Conservation (phyloP, 2,113 vertebrate species). For the Seriola quinqueradiata region DNA sequence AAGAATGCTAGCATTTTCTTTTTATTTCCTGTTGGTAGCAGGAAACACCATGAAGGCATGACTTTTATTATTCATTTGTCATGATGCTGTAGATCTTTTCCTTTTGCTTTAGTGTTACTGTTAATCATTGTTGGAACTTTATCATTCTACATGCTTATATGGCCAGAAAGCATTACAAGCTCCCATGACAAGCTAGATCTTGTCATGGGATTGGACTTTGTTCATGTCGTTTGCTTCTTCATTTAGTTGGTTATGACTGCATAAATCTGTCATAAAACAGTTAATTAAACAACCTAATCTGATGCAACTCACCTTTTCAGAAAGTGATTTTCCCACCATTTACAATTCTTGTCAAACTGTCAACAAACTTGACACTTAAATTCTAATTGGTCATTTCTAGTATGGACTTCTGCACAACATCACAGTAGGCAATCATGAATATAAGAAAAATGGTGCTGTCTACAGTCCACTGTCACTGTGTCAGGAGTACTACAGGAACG, state of each 20-base stretch:
- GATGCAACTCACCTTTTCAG: too few species aligned
- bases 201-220: slow-evolving; percentile 63
- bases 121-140: slow-evolving; percentile 49
- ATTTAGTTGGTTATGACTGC: not conserved
- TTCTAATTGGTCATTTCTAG: slow-evolving; percentile 74
- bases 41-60: not conserved
- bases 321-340: not conserved
- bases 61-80: not conserved
- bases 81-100: not conserved
- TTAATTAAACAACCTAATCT: not conserved
- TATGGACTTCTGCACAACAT: slow-evolving; percentile 87
- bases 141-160: slow-evolving; percentile 1
- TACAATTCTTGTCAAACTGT: not conserved
- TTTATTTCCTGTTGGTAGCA: not conserved
- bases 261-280: not conserved
- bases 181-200: not conserved
- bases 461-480: slow-evolving; percentile 88
- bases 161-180: not conserved
- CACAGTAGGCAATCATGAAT: slow-evolving; percentile 93
- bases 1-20: not conserved
- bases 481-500: slow-evolving; percentile 91
- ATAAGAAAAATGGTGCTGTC: slow-evolving; percentile 82
- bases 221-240: slow-evolving; percentile 1
- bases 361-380: not conserved
- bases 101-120: slow-evolving; percentile 17